Conservation (phyloP, 2,113 vertebrate genomes). For the Crotophaga sulcirostris region DNA sequence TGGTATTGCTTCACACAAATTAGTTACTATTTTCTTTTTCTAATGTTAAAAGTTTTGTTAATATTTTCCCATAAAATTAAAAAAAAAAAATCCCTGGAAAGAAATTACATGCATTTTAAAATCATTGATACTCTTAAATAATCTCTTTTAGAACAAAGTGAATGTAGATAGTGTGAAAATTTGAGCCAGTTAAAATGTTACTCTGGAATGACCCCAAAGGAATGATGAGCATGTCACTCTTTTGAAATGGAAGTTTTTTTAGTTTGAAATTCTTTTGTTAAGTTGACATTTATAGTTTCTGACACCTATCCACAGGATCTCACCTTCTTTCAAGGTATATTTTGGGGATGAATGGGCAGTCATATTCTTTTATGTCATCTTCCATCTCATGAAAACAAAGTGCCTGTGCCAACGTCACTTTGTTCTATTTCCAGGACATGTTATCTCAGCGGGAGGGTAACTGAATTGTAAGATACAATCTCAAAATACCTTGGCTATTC, state of each 20-base stretch:
- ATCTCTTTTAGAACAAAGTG: not conserved
- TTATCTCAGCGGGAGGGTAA: slow-evolving; percentile 10
- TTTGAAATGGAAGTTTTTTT: not conserved
- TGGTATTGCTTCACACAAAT: not conserved
- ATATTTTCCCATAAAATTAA: not conserved
- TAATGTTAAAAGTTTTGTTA: not conserved
- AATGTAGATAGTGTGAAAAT: not conserved
- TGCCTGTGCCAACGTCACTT: not conserved
- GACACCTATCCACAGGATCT: not conserved
- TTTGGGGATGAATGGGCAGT: slow-evolving; percentile 1
- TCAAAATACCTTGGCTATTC: slow-evolving; percentile 1
- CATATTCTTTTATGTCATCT: not conserved
- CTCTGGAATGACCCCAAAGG: not conserved
- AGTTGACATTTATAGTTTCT: not conserved
- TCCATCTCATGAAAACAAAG: not conserved
- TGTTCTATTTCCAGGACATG: not conserved
- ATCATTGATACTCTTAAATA: not conserved
- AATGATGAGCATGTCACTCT: not conserved
- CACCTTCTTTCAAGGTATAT: not conserved
- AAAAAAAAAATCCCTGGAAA: not conserved
- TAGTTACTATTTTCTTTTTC: not conserved
- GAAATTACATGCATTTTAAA: not conserved
- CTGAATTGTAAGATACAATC: not conserved
- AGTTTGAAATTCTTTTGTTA: not conserved
- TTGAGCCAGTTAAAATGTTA: not conserved